These are phyloP conservation scores for Eulemur macaco DNA, from an alignment of 2,113 vertebrate species.

Conservation along the genomic window DNA sequence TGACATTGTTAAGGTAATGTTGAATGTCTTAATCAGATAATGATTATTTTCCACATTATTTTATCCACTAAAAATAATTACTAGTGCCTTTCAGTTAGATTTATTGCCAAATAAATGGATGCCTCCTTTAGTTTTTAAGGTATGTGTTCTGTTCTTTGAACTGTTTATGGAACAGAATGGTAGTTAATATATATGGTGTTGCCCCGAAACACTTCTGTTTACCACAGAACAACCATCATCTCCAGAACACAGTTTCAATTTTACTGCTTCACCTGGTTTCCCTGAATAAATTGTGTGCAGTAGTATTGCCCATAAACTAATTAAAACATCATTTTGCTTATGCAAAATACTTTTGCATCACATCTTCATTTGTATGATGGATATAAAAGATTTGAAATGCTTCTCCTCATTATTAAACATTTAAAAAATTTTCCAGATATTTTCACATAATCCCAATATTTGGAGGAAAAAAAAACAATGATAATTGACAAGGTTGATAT, in stretches of 20 bases:
- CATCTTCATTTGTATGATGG: not conserved
- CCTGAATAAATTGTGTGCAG: not conserved
- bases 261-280: not conserved
- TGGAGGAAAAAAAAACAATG: not conserved
- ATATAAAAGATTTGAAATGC: not conserved
- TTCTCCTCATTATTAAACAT: not conserved
- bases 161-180: not conserved
- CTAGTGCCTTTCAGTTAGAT: not conserved
- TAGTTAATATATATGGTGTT: not conserved
- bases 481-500: not conserved
- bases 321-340: not conserved
- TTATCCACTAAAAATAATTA: not conserved
- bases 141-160: not conserved
- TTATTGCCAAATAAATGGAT: not conserved
- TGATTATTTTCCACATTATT: not conserved
- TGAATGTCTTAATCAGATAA: not conserved
- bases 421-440: not conserved
- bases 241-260: not conserved
- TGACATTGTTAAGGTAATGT: not conserved
- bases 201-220: not conserved
- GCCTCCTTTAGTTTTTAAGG: not conserved
- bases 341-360: not conserved
- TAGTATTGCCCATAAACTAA: not conserved
- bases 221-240: not conserved
- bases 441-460: constrained; percentile 15